These are phyloP conservation scores for Monoplex corrugatus DNA, from an alignment of 2,888 invertebrate species.

Conservation along the genomic window DNA sequence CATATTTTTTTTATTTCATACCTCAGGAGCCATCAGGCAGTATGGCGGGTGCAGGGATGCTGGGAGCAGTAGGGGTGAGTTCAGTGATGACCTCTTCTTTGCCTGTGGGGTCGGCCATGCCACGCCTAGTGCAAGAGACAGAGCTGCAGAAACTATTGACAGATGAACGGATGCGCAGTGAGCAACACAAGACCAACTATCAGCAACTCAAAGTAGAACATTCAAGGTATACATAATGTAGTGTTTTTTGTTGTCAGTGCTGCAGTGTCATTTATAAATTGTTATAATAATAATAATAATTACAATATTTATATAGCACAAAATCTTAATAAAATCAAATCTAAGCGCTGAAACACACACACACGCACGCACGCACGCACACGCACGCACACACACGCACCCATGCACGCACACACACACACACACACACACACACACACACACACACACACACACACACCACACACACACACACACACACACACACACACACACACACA, in stretches of 20 bases:
- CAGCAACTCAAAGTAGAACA: constrained; percentile 80
- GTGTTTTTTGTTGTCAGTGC: not conserved
- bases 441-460: too few species aligned
- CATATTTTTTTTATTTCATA: not conserved
- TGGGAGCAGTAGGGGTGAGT: constrained; percentile 55
- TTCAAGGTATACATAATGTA: constrained; percentile 67
- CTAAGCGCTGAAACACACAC: too few species aligned
- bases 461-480: too few species aligned
- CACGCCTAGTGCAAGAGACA: constrained; percentile 75
- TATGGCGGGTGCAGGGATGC: constrained; percentile 60
- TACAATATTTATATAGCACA: too few species aligned
- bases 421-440: too few species aligned
- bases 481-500: too few species aligned
- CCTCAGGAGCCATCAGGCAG: constrained; percentile 17
- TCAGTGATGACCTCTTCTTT: constrained; percentile 54
- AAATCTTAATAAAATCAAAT: too few species aligned
- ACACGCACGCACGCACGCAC: too few species aligned
- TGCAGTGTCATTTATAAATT: too few species aligned
- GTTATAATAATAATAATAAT: too few species aligned
- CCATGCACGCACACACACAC: too few species aligned
- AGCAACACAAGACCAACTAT: constrained; percentile 80
- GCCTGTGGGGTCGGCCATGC: constrained; percentile 66
- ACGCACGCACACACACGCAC: too few species aligned
- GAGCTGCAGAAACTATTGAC: constrained; percentile 80
- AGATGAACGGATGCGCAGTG: constrained; percentile 80